These are phyloP conservation scores for Drosophila pseudoobscura DNA, from an alignment of 1,140 invertebrate species.

Conservation along the genomic window DNA sequence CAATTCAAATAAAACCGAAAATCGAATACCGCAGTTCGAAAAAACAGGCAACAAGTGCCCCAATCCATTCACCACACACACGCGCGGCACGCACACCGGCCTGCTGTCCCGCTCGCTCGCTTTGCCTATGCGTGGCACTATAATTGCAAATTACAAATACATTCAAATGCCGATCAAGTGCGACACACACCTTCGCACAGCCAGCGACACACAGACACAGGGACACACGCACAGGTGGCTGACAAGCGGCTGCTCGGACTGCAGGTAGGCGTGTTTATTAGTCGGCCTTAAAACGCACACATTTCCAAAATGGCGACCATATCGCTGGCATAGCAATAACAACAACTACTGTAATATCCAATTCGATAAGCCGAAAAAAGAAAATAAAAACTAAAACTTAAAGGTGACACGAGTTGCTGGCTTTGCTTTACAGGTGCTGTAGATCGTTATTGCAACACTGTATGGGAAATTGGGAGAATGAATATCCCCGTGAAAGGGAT, in stretches of 20 bases:
- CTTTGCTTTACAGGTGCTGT: slow-evolving; percentile 24
- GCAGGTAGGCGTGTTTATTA: slow-evolving; percentile 69
- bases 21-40: slow-evolving; percentile 15
- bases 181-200: slow-evolving; percentile 14
- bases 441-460: slow-evolving; percentile 8
- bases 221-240: slow-evolving; percentile 34
- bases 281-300: slow-evolving; percentile 53
- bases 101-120: slow-evolving; percentile 6
- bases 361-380: too few relatives aligned
- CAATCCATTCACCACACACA: slow-evolving; percentile 55
- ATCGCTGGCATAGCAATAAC: slow-evolving; percentile 17
- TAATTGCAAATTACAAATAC: slow-evolving; percentile 68
- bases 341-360: slow-evolving; percentile 11
- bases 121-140: slow-evolving; percentile 68
- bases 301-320: slow-evolving; percentile 69
- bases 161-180: slow-evolving; percentile 23
- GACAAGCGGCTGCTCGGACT: slow-evolving; percentile 8
- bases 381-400: slow-evolving; percentile 18
- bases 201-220: slow-evolving; percentile 16
- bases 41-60: slow-evolving; percentile 36
- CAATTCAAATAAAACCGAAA: slow-evolving; percentile 46
- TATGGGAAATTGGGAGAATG: background rate
- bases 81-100: slow-evolving; percentile 11
- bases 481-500: too few relatives aligned
- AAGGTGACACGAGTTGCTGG: slow-evolving; percentile 42